These are phyloP conservation scores for Zaprionus lineosus DNA, from an alignment of 2,888 invertebrate genomes.

Conservation along the genomic window DNA sequence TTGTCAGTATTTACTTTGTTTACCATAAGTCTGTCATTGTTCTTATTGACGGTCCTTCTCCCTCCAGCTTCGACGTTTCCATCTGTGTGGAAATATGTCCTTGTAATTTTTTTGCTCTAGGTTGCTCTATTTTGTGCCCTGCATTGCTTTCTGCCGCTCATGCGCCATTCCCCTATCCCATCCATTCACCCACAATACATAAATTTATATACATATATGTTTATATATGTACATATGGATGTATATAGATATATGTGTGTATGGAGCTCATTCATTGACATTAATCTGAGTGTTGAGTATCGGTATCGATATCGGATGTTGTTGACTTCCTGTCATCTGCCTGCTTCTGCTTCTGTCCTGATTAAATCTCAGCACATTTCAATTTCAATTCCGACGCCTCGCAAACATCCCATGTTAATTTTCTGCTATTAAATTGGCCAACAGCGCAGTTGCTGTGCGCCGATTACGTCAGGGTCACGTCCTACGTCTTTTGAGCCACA, in stretches of 20 bases:
- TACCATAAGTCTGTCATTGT: constrained; percentile 23
- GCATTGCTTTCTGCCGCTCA: neutral
- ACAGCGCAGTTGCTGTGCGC: constrained; percentile 14
- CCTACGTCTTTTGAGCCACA: neutral
- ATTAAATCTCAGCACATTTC: constrained; percentile 45
- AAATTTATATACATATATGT: no score
- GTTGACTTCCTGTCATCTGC: neutral
- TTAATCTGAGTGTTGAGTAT: neutral
- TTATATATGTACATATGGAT: no score
- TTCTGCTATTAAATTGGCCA: constrained; percentile 44
- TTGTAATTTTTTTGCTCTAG: no score
- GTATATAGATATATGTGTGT: no score
- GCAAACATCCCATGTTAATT: constrained; percentile 39
- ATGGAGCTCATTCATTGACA: no score
- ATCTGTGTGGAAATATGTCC: constrained; percentile 7
- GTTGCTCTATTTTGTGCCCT: neutral
- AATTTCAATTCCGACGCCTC: constrained; percentile 40
- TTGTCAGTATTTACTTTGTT: constrained; percentile 33
- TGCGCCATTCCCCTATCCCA: neutral
- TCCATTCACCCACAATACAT: no score
- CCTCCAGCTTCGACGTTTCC: neutral
- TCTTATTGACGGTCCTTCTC: constrained; percentile 25
- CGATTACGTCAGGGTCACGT: constrained; percentile 50
- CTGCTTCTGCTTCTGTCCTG: constrained; percentile 12
- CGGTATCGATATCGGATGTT: neutral